Percentiles rank a stretch among this genome's conserved stretches.
Evolutionary conservation across 30 jellyfish, hydroid and myxozoan genomes (phyloP).

Genomic region (Rhopilema esculentum): DNA sequence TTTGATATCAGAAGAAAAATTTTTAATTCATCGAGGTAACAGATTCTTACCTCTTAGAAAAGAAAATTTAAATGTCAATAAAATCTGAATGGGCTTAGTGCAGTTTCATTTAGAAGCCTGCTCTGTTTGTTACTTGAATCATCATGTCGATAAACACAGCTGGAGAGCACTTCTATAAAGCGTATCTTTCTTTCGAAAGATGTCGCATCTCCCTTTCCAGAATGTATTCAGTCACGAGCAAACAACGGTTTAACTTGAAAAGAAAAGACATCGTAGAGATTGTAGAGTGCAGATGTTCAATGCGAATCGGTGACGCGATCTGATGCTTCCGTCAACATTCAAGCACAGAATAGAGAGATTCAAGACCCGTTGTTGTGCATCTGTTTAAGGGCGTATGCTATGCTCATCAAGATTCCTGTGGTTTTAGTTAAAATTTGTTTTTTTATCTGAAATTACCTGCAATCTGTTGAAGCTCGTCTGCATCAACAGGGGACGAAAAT

Average conservation of each 20-base stretch:
- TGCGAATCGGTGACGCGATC: neutral
- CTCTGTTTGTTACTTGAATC: neutral
- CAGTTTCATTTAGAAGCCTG: neutral
- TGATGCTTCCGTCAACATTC: neutral
- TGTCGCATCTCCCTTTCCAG: neutral
- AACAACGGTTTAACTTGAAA: slow-evolving; percentile 31
- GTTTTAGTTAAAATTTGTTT: no score
- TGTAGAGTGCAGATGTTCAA: neutral
- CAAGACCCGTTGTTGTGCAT: slow-evolving; percentile 2
- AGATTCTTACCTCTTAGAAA: neutral
- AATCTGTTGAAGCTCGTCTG: neutral
- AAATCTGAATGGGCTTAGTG: neutral
- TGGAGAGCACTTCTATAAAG: neutral
- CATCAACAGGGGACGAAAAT: no score
- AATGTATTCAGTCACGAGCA: slow-evolving; percentile 15
- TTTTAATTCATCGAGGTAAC: neutral
- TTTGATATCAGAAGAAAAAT: slow-evolving; percentile 1
- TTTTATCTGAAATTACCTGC: neutral
- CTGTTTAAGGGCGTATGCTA: neutral
- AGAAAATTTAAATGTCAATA: neutral
- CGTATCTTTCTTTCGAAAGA: neutral
- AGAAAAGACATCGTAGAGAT: slow-evolving; percentile 4
- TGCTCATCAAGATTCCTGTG: neutral
- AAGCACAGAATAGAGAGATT: no score
- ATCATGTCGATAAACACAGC: neutral